Evolutionary conservation across 2,113 vertebrate genomes (phyloP).

Genomic region (Euleptes europaea): DNA sequence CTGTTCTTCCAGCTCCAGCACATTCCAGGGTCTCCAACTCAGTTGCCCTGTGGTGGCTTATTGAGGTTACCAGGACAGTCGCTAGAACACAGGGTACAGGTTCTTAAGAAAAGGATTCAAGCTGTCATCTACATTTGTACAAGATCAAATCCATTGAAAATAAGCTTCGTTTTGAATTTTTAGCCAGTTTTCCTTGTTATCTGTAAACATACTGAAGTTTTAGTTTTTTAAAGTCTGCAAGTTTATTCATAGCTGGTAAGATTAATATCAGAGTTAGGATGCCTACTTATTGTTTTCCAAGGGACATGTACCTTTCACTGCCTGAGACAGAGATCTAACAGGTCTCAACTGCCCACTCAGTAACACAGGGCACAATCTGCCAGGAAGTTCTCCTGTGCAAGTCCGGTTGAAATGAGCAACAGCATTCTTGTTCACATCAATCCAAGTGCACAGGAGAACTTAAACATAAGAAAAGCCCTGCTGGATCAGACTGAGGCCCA

Average conservation of each 20-base stretch:
- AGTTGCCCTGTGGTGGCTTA: background rate
- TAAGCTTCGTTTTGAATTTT: too few relatives aligned
- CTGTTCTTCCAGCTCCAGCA: background rate
- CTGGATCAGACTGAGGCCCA: too few relatives aligned
- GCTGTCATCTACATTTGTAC: background rate
- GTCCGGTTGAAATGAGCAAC: background rate
- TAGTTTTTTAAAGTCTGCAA: too few relatives aligned
- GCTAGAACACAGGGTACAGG: background rate
- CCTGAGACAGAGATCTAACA: background rate
- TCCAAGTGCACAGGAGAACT: background rate
- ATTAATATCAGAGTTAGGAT: background rate
- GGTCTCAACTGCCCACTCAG: background rate
- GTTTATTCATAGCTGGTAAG: background rate
- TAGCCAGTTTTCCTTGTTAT: constrained; percentile 18
- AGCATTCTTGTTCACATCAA: background rate
- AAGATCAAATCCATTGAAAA: background rate
- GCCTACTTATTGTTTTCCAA: background rate
- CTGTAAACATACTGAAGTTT: background rate
- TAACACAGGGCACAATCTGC: background rate
- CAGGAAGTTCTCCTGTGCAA: background rate
- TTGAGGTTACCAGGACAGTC: background rate
- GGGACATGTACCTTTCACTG: background rate
- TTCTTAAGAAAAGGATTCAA: background rate
- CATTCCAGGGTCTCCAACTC: background rate
- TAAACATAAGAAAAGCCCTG: too few relatives aligned